Base-by-base conservation (phyloP, 2,888 invertebrate species). In the Melieria crassipennis region DNA sequence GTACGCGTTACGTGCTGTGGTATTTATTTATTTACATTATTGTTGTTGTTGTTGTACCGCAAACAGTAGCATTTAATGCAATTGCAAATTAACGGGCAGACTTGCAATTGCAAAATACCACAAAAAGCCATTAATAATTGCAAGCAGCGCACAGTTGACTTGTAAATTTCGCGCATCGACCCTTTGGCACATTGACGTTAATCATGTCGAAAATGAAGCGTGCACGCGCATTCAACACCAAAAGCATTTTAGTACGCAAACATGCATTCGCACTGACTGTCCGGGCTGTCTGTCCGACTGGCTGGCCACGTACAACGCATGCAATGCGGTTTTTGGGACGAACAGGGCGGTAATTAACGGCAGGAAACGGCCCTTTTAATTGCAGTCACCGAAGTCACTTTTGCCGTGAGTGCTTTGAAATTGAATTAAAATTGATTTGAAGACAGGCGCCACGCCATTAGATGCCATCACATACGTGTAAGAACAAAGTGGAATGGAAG, bases 311-410 rank as follows among this genome's bases (percentile, higher is more conserved):
- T 30, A 30, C 30, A 30, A 3, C 42, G 16, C 9, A 0, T 45
- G 11, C 52, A 42, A 10, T 13, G 30, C 11, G 60, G 13, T 56
- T 57, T 30, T 7, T 48, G 62, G 46, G 11, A n/a, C 46, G 11
- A 69, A 75, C 70, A 72, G 71, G 77, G 75, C 76, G 74, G 74
- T 76, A 77, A 78, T 76, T 77, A 77, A 77, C 73, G 72, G 75
- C 73, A 70, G 75, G 75, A 73, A 75, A 74, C 77, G 69, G 74
- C 66, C 47, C 70, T 74, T 75, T 76, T 77, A 78, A 77, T 77
- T 77, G 75, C 72, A 68, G 46, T 42, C 61, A 62, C 9, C 30
- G 30, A 30, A 30, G 30, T 30, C 30, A 30, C 30, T 30, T 30
- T 30, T 30, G 30, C 30, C 30, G 30, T 30, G 30, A 30, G 30